Evolutionary conservation across 1,140 invertebrate species (phyloP).

Genomic region (Dendroctonus ponderosae): DNA sequence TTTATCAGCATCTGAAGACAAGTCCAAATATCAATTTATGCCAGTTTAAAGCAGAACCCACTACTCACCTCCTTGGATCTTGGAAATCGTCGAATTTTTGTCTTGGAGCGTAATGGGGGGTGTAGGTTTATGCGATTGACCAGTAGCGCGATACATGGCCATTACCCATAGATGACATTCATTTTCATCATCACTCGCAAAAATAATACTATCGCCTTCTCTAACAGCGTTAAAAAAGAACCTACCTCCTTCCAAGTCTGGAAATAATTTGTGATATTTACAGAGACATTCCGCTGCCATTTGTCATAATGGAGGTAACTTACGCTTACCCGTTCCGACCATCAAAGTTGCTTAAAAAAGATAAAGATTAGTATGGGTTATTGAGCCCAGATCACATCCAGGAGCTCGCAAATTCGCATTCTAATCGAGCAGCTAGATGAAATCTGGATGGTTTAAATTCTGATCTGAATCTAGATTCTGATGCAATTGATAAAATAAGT

Average conservation of each 20-base stretch:
- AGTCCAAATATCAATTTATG: conserved; percentile 6
- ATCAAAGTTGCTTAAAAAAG: conserved; percentile 74
- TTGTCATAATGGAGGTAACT: conserved; percentile 39
- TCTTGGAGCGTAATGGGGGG: conserved; percentile 84
- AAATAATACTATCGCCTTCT: conserved; percentile 95
- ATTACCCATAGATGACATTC: conserved; percentile 98
- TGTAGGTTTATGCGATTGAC: conserved; percentile 97
- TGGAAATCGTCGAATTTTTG: conserved; percentile 82
- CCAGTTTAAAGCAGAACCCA: background rate
- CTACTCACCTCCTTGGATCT: conserved; percentile 79
- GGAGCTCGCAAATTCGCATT: conserved; percentile 3
- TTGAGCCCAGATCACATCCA: conserved; percentile 1
- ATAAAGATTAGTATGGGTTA: conserved; percentile 11
- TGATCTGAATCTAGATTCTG: no score
- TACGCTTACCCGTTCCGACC: conserved; percentile 76
- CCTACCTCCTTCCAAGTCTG: conserved; percentile 82
- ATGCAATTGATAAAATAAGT: no score
- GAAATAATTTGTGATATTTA: conserved; percentile 36
- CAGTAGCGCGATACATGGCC: conserved; percentile 97
- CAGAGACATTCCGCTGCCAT: conserved; percentile 12
- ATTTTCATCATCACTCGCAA: conserved; percentile 97
- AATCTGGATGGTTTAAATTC: conserved; percentile 11
- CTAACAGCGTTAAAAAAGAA: conserved; percentile 98
- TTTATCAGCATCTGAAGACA: conserved; percentile 80
- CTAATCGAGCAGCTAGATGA: conserved; percentile 4